Percentiles rank a stretch among this genome's conserved stretches.
Evolutionary conservation across 2,888 invertebrate genomes (phyloP).

Genomic region (Odontomyia ornata): DNA sequence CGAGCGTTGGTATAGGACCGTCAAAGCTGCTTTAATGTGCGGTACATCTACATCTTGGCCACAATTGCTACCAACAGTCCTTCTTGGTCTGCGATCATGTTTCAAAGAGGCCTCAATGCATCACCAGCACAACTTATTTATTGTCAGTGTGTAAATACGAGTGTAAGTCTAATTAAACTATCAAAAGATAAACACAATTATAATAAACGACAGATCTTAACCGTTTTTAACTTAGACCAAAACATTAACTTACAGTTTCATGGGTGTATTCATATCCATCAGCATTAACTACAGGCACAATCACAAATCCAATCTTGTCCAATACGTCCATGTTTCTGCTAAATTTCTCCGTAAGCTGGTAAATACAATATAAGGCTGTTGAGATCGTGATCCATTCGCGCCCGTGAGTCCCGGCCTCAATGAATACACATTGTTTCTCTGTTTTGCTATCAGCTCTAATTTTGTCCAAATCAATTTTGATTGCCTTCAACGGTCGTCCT

Average conservation of each 20-base stretch:
- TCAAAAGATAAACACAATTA: too few species aligned
- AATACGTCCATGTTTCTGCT: conserved; percentile 64
- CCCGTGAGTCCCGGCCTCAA: conserved; percentile 67
- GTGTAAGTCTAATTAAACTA: too few species aligned
- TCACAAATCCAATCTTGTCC: conserved; percentile 72
- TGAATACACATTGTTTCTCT: conserved; percentile 57
- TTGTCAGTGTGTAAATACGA: too few species aligned
- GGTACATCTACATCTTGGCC: too few species aligned
- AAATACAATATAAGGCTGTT: conserved; percentile 69
- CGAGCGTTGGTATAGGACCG: too few species aligned
- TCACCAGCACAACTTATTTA: too few species aligned
- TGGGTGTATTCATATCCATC: conserved; percentile 76
- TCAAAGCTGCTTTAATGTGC: too few species aligned
- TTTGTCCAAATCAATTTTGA: conserved; percentile 61
- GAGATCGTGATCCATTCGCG: conserved; percentile 75
- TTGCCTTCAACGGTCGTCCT: conserved; percentile 57
- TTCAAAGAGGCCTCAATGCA: too few species aligned
- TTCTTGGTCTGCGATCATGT: too few species aligned
- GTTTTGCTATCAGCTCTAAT: conserved; percentile 19
- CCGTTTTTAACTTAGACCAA: too few species aligned
- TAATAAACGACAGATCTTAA: too few species aligned
- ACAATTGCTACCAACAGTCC: too few species aligned
- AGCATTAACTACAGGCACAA: conserved; percentile 74
- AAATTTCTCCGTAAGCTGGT: conserved; percentile 68
- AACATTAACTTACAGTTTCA: conserved; percentile 60